Evolutionary conservation across 2,888 invertebrate genomes (phyloP).

Genomic region (Caradrina kadenii): DNA sequence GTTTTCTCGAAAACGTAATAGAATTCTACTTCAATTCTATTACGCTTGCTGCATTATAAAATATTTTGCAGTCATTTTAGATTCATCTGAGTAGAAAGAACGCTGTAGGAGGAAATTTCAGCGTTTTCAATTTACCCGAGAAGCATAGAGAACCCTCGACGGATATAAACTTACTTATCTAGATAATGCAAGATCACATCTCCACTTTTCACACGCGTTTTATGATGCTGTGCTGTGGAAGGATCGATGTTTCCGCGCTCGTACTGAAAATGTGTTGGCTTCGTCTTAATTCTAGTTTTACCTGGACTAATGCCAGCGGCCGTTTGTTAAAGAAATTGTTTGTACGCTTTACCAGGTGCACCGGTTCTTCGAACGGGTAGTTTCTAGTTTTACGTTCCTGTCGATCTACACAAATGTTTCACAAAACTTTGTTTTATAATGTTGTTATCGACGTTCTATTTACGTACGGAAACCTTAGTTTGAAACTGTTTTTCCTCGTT

Average conservation of each 20-base stretch:
- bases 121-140: constrained; percentile 68
- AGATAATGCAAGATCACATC: constrained; percentile 65
- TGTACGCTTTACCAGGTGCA: constrained; percentile 44
- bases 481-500: too few species aligned
- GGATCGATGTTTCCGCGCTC: constrained; percentile 43
- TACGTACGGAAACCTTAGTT: too few species aligned
- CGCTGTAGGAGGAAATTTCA: constrained; percentile 51
- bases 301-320: constrained; percentile 47
- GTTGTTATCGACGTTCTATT: neutral
- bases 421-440: neutral
- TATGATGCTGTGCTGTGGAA: constrained; percentile 57
- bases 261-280: constrained; percentile 41
- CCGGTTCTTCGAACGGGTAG: neutral
- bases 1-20: constrained; percentile 35
- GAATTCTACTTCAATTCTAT: constrained; percentile 5
- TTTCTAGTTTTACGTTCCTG: constrained; percentile 12
- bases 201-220: constrained; percentile 61
- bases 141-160: constrained; percentile 63
- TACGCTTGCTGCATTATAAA: constrained; percentile 41
- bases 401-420: constrained; percentile 2
- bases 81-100: constrained; percentile 41
- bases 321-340: constrained; percentile 44
- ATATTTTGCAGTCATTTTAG: constrained; percentile 43
- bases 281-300: constrained; percentile 30
- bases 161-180: constrained; percentile 69